Base-by-base conservation (phyloP, 2,888 invertebrate species). In the Trissolcus brochymenae region DNA sequence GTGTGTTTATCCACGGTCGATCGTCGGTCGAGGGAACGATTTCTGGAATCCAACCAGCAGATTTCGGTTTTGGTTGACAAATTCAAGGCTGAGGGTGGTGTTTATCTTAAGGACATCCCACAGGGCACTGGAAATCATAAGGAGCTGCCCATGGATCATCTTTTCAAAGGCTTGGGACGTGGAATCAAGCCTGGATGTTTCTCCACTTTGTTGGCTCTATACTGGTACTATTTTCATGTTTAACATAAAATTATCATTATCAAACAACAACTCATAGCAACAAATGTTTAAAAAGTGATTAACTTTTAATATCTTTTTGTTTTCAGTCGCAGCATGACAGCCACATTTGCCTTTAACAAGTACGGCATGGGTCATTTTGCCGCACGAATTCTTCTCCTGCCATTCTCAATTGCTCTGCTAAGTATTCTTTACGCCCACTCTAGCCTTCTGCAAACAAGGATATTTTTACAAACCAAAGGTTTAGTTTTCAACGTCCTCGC, bases 1-100 rank as follows among this genome's bases (percentile, higher is more conserved):
- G 95, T 95, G 62, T 94, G 95, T 81, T 87, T 95, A 55, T 94
- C 94, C 1, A 95, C 95, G 0, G 93, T 95, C 6, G 95, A 95
- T 87, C 91, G 94, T 13, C 91, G 95, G 56, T 97, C 97, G 0
- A 92, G 97, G 13, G 98, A 98, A 86, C 92, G 97, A 21, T 98
- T 98, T 86, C 91, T 96, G 51, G 97, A 98, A 86, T 98, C 98
- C 0, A 97, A 96, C 86, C 95, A 96, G 82, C 97, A 97, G 89
- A 98, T 98, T 81, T 94, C 96, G 2, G 95, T 96, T 0, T 89
- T 98, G 14, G 97, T 98, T 0, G 97, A 97, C 83, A 95, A 97
- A 84, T 98, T 97, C 89, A 95, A 96, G 85, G 89, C 94, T 40
- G 97, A 97, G 89, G 96, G 96, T 0, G 93, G 93, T 6, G 92